Conservation (phyloP, 2,888 invertebrate genomes). For the Sepiola atlantica region DNA sequence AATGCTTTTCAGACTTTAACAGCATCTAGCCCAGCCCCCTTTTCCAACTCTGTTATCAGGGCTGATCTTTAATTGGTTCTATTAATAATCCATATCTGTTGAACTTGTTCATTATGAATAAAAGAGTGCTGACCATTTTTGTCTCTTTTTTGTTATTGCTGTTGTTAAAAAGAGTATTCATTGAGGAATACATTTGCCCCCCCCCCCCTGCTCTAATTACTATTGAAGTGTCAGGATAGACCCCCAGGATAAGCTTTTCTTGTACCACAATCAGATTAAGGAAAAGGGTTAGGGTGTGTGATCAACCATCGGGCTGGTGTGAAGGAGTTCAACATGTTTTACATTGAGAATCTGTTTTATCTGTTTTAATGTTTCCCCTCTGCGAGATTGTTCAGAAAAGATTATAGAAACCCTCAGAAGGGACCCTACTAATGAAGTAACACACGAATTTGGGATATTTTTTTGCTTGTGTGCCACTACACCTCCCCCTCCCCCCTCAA, state of each 20-base stretch:
- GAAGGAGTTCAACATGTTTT: background rate
- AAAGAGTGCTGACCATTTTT: slow-evolving; percentile 5
- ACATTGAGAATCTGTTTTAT: background rate
- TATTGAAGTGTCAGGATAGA: background rate
- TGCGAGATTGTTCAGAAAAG: background rate
- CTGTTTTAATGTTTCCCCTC: background rate
- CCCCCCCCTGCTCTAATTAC: background rate
- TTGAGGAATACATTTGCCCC: background rate
- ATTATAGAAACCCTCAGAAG: background rate
- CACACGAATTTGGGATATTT: background rate
- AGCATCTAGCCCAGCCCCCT: background rate
- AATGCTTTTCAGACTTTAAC: no score
- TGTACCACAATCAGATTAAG: background rate
- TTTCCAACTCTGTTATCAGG: background rate
- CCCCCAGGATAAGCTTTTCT: background rate
- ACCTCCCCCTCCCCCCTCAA: no score
- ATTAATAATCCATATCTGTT: background rate
- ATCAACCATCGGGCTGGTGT: background rate
- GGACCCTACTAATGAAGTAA: background rate
- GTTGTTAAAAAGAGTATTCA: background rate
- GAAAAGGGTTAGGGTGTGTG: background rate
- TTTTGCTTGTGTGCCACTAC: no score
- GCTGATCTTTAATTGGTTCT: background rate
- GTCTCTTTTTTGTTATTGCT: background rate
- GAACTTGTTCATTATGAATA: background rate